A percentile compares a stretch with the other conserved stretches of the same genome.
phyloP scores from a whole-genome alignment of 2,797 vertebrate species.

The Steatocranus sp. region DNA sequence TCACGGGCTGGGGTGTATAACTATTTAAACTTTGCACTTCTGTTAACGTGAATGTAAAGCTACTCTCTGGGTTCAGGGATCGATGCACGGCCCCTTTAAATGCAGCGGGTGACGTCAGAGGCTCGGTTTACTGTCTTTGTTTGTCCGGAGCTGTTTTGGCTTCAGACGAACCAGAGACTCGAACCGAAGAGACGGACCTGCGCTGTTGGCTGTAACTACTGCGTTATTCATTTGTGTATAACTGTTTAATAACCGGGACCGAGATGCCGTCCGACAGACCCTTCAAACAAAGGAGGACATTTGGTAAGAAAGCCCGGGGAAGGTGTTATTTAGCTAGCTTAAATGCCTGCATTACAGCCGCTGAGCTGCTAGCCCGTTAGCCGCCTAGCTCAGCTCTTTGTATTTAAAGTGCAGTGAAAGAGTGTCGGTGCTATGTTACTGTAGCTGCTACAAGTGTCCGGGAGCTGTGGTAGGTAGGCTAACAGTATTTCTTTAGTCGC shows the following conservation, averaged over 20 bases:
- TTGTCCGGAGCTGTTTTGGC: constrained; percentile 50
- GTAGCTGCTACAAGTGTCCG: not conserved
- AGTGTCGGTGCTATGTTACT: not conserved
- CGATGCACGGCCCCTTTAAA: constrained; percentile 57
- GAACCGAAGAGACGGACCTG: not conserved
- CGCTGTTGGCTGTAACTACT: not conserved
- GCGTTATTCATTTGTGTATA: not conserved
- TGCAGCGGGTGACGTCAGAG: constrained; percentile 61
- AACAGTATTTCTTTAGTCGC: not conserved
- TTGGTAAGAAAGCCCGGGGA: constrained; percentile 76
- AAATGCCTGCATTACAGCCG: not conserved
- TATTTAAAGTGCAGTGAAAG: not conserved
- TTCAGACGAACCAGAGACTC: constrained; percentile 6
- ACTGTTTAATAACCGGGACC: not conserved
- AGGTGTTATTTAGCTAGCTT: not conserved
- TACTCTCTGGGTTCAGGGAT: not conserved
- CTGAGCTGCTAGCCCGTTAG: constrained; percentile 27
- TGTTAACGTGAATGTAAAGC: fast-evolving
- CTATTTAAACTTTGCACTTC: not conserved
- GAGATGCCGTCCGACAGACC: constrained; percentile 92
- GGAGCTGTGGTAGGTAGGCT: not conserved
- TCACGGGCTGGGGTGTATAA: not conserved
- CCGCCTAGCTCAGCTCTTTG: not conserved
- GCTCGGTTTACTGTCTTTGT: constrained; percentile 47
- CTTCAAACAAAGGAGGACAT: constrained; percentile 93